These are phyloP conservation scores for Torymus aiolomorphi DNA, from an alignment of 2,888 invertebrate species.

Conservation along the genomic window DNA sequence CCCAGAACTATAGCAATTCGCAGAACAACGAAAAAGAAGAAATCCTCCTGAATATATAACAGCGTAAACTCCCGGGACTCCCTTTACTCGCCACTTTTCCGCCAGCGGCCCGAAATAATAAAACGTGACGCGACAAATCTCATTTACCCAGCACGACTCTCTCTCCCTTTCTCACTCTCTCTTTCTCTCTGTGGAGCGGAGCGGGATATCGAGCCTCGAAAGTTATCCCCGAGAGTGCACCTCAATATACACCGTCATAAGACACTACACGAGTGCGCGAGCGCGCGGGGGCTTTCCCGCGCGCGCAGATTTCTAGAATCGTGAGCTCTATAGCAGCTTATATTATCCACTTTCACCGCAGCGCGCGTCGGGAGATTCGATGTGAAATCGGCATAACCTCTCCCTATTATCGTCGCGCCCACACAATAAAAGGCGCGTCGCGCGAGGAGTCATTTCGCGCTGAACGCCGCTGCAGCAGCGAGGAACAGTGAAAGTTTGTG, in stretches of 20 bases:
- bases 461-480: not conserved
- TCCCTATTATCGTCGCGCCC: constrained; percentile 23
- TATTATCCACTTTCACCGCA: constrained; percentile 20
- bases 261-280: no score
- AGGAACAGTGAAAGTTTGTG: no score
- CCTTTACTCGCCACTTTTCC: no score
- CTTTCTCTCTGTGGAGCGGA: no score
- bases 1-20: no score
- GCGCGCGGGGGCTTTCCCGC: not conserved
- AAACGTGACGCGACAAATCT: constrained; percentile 1
- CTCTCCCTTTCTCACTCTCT: no score
- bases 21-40: no score
- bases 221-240: not conserved
- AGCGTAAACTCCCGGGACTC: no score
- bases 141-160: not conserved
- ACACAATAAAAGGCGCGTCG: constrained; percentile 25
- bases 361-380: not conserved
- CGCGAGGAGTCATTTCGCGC: not conserved
- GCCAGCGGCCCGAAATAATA: not conserved
- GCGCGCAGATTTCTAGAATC: constrained; percentile 1
- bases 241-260: not conserved
- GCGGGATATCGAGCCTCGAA: not conserved
- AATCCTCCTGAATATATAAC: no score
- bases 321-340: not conserved
- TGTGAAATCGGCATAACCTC: constrained; percentile 41